Evolutionary conservation across 2,113 vertebrate genomes (phyloP).

Genomic region (Ellobius talpinus): DNA sequence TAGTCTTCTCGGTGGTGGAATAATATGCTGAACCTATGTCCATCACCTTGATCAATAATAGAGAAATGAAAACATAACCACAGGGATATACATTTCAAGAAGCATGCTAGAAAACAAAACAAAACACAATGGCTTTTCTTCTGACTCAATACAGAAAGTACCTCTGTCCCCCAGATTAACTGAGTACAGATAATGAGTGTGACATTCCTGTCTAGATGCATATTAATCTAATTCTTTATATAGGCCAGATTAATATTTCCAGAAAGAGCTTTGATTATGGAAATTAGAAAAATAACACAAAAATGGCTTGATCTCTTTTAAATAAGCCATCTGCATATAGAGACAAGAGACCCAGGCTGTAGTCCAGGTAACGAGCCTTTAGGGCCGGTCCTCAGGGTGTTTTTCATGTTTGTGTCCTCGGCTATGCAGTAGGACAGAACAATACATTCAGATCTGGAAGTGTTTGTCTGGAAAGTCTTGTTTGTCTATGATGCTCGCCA

Average conservation of each 20-base stretch:
- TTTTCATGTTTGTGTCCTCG: not conserved
- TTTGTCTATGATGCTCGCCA: not conserved
- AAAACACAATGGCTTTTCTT: not conserved
- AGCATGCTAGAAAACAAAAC: not conserved
- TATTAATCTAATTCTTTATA: not conserved
- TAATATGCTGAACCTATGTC: not conserved
- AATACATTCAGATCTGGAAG: not conserved
- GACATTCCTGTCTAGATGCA: not conserved
- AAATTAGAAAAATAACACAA: constrained; percentile 9
- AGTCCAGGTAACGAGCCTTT: not conserved
- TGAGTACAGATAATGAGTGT: not conserved
- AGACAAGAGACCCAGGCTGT: not conserved
- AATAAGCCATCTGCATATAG: not conserved
- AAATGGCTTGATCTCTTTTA: not conserved
- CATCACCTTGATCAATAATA: not conserved
- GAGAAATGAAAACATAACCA: not conserved
- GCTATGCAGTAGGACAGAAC: not conserved
- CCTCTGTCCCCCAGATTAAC: not conserved
- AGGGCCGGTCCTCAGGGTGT: not conserved
- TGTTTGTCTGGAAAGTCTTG: not conserved
- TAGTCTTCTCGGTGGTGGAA: not conserved
- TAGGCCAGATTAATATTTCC: not conserved
- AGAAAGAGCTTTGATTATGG: not conserved
- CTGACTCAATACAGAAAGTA: not conserved
- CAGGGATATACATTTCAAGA: not conserved